phyloP scores from a whole-genome alignment of 2,113 vertebrate genomes.

The Semnornis frantzii region DNA sequence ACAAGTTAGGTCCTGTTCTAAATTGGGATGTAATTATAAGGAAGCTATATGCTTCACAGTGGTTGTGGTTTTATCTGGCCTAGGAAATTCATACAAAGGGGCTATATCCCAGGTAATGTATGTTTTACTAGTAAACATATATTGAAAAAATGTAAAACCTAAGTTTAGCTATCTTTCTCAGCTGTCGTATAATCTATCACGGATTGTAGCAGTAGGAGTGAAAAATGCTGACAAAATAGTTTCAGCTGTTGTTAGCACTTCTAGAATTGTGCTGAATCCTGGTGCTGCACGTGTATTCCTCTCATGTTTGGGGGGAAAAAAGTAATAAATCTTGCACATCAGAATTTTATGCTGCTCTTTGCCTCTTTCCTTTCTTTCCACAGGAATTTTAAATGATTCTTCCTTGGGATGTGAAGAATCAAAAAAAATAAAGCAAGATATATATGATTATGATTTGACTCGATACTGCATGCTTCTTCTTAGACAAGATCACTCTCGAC shows the following conservation, averaged over 20 bases:
- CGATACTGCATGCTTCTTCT: slow-evolving; percentile 80
- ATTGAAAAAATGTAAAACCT: background rate
- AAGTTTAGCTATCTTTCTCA: background rate
- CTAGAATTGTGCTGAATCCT: background rate
- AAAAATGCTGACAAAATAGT: slow-evolving; percentile 5
- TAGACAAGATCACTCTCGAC: slow-evolving; percentile 71
- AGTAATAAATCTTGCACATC: background rate
- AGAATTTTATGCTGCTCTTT: background rate
- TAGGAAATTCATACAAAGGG: slow-evolving; percentile 21
- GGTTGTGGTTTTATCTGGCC: slow-evolving; percentile 38
- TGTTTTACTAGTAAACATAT: background rate
- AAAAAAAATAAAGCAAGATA: slow-evolving; percentile 78
- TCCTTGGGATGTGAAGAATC: slow-evolving; percentile 70
- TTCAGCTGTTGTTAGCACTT: background rate
- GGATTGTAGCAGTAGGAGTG: background rate
- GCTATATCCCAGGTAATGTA: background rate
- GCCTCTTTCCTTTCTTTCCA: slow-evolving; percentile 22
- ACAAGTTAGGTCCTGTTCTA: slow-evolving; percentile 55
- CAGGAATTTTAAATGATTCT: slow-evolving; percentile 75
- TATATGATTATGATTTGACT: slow-evolving; percentile 76
- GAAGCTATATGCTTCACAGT: slow-evolving; percentile 9
- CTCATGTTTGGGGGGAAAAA: background rate
- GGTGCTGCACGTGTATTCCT: background rate
- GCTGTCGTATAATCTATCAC: background rate
- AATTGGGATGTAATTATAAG: slow-evolving; percentile 56